Conservation (phyloP, 2,888 invertebrate genomes). For the Phania funesta region DNA sequence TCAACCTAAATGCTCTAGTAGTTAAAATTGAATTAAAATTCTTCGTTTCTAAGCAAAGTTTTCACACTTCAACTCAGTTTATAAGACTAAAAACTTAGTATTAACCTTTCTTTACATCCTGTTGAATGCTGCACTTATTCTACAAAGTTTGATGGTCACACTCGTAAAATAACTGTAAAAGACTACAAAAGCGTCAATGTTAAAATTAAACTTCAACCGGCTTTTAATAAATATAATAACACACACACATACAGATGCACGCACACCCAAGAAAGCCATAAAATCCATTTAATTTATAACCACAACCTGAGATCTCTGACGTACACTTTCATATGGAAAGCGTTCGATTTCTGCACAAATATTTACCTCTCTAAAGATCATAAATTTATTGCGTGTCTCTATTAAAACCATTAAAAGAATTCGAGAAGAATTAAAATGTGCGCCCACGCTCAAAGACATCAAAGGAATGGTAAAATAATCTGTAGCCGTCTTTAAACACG, state of each 20-base stretch:
- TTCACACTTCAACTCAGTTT: too few species aligned
- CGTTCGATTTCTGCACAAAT: constrained; percentile 9
- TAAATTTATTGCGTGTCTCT: constrained; percentile 63
- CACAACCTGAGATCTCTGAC: constrained; percentile 24
- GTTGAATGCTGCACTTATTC: too few species aligned
- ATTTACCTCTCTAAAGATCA: constrained; percentile 19
- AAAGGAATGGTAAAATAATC: neutral
- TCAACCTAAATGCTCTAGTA: too few species aligned
- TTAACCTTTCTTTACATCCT: too few species aligned
- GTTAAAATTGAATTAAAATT: too few species aligned
- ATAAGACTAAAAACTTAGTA: too few species aligned
- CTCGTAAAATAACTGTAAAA: neutral
- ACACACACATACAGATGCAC: neutral
- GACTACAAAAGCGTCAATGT: neutral
- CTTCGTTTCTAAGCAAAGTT: too few species aligned
- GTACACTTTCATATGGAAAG: constrained; percentile 7
- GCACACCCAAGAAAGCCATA: neutral
- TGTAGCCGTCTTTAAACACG: neutral
- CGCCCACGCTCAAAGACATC: constrained; percentile 49
- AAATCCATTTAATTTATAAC: constrained; percentile 57
- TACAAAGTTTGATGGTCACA: neutral
- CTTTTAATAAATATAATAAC: constrained; percentile 30
- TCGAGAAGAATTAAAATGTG: constrained; percentile 32
- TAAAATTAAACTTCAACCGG: constrained; percentile 21
- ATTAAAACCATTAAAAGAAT: constrained; percentile 47